These are phyloP conservation scores for Nothoprocta pentlandii DNA, from an alignment of 2,113 vertebrate species.

Conservation along the genomic window DNA sequence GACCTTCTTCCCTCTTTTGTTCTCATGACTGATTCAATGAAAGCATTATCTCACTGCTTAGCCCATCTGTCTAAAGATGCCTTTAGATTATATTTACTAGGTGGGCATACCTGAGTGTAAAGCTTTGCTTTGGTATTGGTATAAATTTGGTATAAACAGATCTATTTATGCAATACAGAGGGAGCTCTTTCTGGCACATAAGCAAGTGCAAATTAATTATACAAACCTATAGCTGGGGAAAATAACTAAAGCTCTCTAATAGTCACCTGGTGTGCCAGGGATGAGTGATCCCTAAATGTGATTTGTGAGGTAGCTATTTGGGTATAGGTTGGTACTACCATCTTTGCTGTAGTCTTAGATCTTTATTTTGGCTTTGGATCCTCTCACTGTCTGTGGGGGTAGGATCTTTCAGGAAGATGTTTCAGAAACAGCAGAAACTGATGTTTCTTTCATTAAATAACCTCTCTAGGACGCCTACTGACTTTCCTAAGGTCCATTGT, in stretches of 20 bases:
- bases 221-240: background rate
- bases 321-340: background rate
- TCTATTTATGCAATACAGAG: background rate
- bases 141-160: background rate
- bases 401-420: background rate
- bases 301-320: background rate
- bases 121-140: background rate
- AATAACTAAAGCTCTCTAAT: background rate
- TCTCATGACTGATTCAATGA: background rate
- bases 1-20: background rate
- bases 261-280: background rate
- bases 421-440: too few relatives aligned
- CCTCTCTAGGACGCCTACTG: background rate
- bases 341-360: background rate
- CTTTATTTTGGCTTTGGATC: background rate
- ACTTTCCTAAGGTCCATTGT: background rate
- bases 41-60: background rate
- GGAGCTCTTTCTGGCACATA: background rate
- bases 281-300: background rate
- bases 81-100: background rate
- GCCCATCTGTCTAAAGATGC: background rate
- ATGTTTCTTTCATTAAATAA: background rate
- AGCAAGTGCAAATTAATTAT: background rate
- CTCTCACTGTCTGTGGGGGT: background rate
- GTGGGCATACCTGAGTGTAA: background rate